Evolutionary conservation across 30 jellyfish, hydroid and myxozoan genomes (phyloP), one percentile per base, ranked within the genome.

Genomic region (Chrysaora quinquecirrha): DNA sequence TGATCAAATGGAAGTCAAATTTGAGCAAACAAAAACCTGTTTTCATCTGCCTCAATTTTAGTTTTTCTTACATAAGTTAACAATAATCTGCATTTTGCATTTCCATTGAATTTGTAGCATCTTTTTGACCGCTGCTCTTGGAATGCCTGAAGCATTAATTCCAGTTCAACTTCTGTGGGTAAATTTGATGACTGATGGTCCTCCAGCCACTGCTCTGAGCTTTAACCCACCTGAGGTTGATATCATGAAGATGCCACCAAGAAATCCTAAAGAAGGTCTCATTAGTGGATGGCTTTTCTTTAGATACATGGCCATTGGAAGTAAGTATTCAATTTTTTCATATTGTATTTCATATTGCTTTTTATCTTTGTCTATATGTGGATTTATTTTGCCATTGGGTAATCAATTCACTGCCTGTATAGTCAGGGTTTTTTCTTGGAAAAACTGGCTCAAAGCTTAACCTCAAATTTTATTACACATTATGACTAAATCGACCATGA

Each of bases 131-230:
- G 97, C 99, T 49, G 97, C 97, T 16, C 87, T 95, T 56, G 99
- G 99, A 0, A 89, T 95, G 97, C 99, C 99, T 30, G 99, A 95
- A 58, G 97, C 97, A 1, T 71, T 95, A 61, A 95, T 95, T 30
- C 99, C 99, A 18, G 99, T 95, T 34, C 99, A 95, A 48, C 85
- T 95, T 4, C 87, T 95, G 3, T 95, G 99, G 99, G 99, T 95
- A 12, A 95, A 95, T 64, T 80, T 95, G 48, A 95, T 95, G 97
- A 95, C 99, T 0, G 99, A 95, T 68, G 99, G 99, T 0, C 97
- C 97, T 9, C 99, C 99, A 23, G 99, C 99, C 32, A 95, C 99
- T n/a, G 99, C 99, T 1, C 85, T 95, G 19, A 90, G 99, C 68
- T 95, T 95, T 89, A 95, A 95, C 68, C 99, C 99, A 16, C 97